Base-by-base conservation (phyloP, 2,888 invertebrate genomes). In the Suillia variegata region DNA sequence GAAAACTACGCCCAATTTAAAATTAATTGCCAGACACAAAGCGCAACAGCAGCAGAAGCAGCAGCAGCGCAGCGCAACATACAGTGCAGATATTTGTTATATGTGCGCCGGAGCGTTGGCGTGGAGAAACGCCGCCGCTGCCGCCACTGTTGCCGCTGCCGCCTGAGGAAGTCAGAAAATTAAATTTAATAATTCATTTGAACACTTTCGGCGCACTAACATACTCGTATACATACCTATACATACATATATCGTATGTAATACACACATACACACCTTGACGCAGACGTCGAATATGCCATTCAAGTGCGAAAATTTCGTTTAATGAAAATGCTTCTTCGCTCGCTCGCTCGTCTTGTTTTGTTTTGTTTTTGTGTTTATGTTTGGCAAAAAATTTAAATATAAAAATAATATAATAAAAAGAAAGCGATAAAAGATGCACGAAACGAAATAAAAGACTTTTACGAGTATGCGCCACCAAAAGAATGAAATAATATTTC, bases 11-110 rank as follows among this genome's bases (percentile, higher is more conserved):
- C 73, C 73, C 74, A 75, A 77, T 77, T 77, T 76, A 77, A 77
- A 77, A 77, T 77, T 77, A 77, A 77, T 77, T 77, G 76, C 76
- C 77, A 77, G 76, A 77, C 76, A 76, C 72, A 75, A 71, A 76
- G 45, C 45, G 20, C 17, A 45, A 31, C 8, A 22, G 6, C 31
- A 31, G 6, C 31, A 31, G 6, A 6, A 31, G 12, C 31, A 31
- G 6, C 31, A 31, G 6, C 31, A 31, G 31, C 31, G 12, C n/a
- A n/a, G n/a, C n/a, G n/a, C 26, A 6, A 26, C 26, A 26, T 26
- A 26, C 26, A 26, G 6, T n/a, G n/a, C n/a, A n/a, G n/a, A n/a
- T n/a, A n/a, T n/a, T n/a, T n/a, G n/a, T n/a, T n/a, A n/a, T n/a
- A n/a, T n/a, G n/a, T n/a, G 31, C 31, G 12, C 31, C 12, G 31